Evolutionary conservation across 1,140 invertebrate species (phyloP).

Genomic region (Bombus polaris): DNA sequence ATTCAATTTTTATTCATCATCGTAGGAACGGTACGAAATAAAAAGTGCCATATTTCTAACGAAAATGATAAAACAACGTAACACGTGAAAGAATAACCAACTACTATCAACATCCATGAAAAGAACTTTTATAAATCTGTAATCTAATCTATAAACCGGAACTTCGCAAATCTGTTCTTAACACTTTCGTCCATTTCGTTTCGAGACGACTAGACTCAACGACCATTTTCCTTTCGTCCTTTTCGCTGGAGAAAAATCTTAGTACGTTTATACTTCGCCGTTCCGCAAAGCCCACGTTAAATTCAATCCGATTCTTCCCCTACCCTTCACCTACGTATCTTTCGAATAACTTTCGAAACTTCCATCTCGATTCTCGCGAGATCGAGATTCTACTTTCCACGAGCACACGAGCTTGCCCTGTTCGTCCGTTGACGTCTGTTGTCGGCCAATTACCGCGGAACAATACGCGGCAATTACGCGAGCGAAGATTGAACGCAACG

Average conservation of each 20-base stretch:
- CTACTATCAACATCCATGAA: too few relatives aligned
- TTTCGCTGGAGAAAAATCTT: not conserved
- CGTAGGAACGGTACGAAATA: not conserved
- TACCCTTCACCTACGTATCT: not conserved
- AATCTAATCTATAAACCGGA: not conserved
- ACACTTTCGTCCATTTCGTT: not conserved
- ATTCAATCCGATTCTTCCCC: not conserved
- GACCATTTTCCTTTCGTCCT: too few relatives aligned
- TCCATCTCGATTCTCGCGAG: conserved; percentile 4
- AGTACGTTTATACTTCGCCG: not conserved
- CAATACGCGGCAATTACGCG: conserved; percentile 43
- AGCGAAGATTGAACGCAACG: conserved; percentile 21
- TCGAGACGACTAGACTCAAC: not conserved
- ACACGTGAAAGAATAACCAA: not conserved
- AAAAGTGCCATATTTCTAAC: not conserved
- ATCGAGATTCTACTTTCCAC: conserved; percentile 31
- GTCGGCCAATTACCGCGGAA: conserved; percentile 36
- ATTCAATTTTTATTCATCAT: too few relatives aligned
- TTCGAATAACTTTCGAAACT: conserved; percentile 38
- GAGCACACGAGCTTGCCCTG: not conserved
- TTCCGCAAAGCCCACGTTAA: not conserved
- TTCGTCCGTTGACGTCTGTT: not conserved
- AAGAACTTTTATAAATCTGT: not conserved
- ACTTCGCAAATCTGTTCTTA: not conserved
- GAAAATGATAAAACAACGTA: not conserved